Evolutionary conservation across 2,888 invertebrate genomes (phyloP).

Genomic region (Crocallis elinguaria): DNA sequence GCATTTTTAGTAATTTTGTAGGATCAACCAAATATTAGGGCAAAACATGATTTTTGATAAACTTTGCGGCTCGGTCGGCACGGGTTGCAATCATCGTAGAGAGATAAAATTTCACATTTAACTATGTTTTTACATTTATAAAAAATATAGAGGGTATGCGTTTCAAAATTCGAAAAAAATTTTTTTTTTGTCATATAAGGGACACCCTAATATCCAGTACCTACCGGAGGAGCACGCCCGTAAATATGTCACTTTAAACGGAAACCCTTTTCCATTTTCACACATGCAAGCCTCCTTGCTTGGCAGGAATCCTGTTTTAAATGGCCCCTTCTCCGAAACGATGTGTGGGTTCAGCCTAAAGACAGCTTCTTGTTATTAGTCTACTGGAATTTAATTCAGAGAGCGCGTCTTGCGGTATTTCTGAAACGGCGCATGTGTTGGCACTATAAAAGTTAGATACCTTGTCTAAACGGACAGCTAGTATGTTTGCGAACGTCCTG

Average conservation of each 20-base stretch:
- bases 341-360: background rate
- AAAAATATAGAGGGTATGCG: too few species aligned
- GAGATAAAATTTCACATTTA: too few species aligned
- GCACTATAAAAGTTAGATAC: too few species aligned
- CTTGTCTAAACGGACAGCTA: background rate
- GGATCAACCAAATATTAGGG: too few species aligned
- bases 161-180: too few species aligned
- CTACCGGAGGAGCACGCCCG: background rate
- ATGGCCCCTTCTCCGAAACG: background rate
- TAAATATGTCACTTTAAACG: conserved; percentile 5
- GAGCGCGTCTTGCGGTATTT: conserved; percentile 4
- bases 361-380: background rate
- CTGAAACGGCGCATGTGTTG: background rate
- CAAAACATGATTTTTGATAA: too few species aligned
- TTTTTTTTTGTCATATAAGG: too few species aligned
- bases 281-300: background rate
- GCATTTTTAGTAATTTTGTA: too few species aligned
- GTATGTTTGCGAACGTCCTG: background rate
- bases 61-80: too few species aligned
- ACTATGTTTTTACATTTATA: too few species aligned
- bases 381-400: conserved; percentile 15
- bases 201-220: too few species aligned
- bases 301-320: background rate
- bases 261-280: conserved; percentile 5
- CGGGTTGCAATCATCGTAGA: too few species aligned